Percentiles rank a stretch among this genome's conserved stretches.
phyloP scores from a whole-genome alignment of 2,113 vertebrate genomes.

The Rhizomys pruinosus region DNA sequence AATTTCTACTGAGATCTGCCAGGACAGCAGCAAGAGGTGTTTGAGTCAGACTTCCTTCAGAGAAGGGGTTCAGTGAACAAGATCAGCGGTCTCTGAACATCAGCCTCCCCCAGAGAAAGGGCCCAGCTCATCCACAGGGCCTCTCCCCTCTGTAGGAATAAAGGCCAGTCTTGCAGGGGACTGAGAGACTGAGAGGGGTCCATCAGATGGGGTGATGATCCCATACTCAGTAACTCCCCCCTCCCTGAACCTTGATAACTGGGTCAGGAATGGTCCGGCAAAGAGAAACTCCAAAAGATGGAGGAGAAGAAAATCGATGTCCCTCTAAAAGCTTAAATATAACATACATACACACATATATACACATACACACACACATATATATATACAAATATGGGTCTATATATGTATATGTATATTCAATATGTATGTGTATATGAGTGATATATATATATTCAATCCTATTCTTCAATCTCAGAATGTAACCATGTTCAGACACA shows the following conservation, averaged over 20 bases:
- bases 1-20: neutral
- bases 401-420: no score
- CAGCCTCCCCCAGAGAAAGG: neutral
- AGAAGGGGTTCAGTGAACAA: neutral
- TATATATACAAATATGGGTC: neutral
- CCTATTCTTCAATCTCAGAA: neutral
- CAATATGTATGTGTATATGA: neutral
- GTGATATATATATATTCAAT: neutral
- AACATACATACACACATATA: neutral
- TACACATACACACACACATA: neutral
- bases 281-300: neutral
- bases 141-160: neutral
- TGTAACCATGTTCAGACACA: neutral
- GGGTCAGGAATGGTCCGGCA: neutral
- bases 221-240: neutral
- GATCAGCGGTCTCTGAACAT: fast-evolving
- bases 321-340: neutral
- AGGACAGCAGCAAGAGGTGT: neutral
- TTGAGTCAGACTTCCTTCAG: neutral
- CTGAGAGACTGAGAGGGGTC: neutral
- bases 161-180: neutral
- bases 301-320: neutral
- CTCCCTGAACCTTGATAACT: neutral
- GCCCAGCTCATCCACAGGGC: fast-evolving
- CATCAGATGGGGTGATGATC: fast-evolving